Conservation (phyloP, 2,113 vertebrate genomes). For the Stigmatopora argus region DNA sequence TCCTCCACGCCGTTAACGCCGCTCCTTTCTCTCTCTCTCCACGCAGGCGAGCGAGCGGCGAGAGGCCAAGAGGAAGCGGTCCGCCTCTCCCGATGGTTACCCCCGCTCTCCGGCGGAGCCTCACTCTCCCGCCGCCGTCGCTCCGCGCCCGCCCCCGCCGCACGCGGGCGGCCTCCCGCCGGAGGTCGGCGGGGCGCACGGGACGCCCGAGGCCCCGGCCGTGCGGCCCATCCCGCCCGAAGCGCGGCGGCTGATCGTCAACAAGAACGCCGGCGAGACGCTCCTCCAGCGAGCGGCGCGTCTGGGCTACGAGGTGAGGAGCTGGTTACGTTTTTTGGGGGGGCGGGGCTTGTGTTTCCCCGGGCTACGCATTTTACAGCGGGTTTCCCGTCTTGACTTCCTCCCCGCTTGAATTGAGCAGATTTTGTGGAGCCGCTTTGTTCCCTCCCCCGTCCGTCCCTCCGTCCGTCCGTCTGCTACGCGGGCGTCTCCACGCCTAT, state of each 20-base stretch:
- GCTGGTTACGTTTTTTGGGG: background rate
- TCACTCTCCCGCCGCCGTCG: slow-evolving; percentile 54
- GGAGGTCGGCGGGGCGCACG: slow-evolving; percentile 38
- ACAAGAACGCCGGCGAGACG: slow-evolving; percentile 96
- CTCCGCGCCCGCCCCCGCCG: slow-evolving; percentile 56
- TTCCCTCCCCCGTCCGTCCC: too few relatives aligned
- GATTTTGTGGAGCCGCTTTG: slow-evolving; percentile 49
- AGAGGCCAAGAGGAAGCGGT: slow-evolving; percentile 52
- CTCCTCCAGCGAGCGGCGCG: slow-evolving; percentile 91
- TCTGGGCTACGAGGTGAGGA: slow-evolving; percentile 87
- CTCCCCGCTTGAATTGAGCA: slow-evolving; percentile 42
- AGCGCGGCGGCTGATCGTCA: slow-evolving; percentile 91
- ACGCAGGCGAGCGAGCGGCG: slow-evolving; percentile 65
- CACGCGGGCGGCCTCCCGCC: slow-evolving; percentile 46
- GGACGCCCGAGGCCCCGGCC: slow-evolving; percentile 46
- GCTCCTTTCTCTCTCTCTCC: slow-evolving; percentile 41
- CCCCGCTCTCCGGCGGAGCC: slow-evolving; percentile 65
- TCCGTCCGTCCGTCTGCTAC: slow-evolving; percentile 30
- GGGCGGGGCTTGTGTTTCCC: slow-evolving; percentile 1
- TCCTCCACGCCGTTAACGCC: slow-evolving; percentile 61
- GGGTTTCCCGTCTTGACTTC: slow-evolving; percentile 28
- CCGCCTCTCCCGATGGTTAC: slow-evolving; percentile 64
- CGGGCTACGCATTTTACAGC: slow-evolving; percentile 23
- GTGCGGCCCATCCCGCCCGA: slow-evolving; percentile 90
- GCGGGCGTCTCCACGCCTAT: background rate